Evolutionary conservation across 2,113 vertebrate genomes (phyloP), one percentile per base, ranked within the genome.

Genomic region (Nerophis lumbriciformis): DNA sequence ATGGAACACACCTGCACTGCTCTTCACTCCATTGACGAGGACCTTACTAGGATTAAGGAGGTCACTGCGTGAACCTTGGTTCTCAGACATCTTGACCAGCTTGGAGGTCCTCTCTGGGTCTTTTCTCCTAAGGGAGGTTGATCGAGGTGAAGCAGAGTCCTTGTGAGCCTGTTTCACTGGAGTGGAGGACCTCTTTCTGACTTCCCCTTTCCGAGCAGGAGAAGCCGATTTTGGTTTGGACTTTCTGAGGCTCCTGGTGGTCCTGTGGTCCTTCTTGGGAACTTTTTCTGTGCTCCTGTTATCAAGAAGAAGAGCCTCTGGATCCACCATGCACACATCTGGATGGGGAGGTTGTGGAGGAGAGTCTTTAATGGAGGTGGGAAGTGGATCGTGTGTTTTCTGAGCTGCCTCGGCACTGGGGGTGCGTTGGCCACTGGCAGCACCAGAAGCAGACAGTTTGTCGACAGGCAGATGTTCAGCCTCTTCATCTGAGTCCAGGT

Each of bases 261-360:
- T 88, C 80, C 95, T 98, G 54, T 90, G 61, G 54, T 97, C 95
- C 66, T 94, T 99, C 77, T 93, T 97, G 16, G 91, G 78, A 42
- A 88, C 81, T 85, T 91, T 93, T 48, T 97, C 95, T 61, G 90
- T 88, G 78, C 90, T 90, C 69, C 75, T 86, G 72, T 92, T 88
- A 21, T 94, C 93, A 62, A 91, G 92, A 48, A 90, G 81, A 71
- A 96, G 87, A 61, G 91, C 80, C 71, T 99, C 97, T 1, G 97
- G 97, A 77, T 99, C 95, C 15, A 95, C 94, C 97, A 99, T 99
- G 88, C 97, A 98, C 61, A 97, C 97, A 47, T 99, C 95, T 6
- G 97, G 95, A 65, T 91, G 93, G 11, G 96, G 96, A 55, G 94
- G 92, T 10, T 93, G 88, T 12, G 97, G 97, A 37, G 79, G 87